Evolutionary conservation across 2,113 vertebrate genomes (phyloP).

Genomic region (Pseudolaguvia tuberculata): DNA sequence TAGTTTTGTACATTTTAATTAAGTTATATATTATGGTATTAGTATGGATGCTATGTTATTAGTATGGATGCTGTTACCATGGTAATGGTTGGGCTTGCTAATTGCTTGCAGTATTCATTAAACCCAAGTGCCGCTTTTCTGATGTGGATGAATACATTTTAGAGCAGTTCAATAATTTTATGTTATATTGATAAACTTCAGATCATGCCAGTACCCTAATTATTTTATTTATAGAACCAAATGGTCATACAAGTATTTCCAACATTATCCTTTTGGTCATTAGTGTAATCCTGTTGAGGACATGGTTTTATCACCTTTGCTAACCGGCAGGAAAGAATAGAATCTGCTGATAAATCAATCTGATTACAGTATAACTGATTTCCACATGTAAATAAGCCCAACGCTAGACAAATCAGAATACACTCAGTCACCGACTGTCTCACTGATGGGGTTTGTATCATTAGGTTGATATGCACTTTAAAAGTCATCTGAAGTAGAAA

Average conservation of each 20-base stretch:
- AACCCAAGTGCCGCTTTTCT: not conserved
- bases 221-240: too few relatives aligned
- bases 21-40: too few relatives aligned
- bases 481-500: constrained; percentile 61
- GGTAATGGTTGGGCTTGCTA: not conserved
- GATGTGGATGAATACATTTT: not conserved
- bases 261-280: too few relatives aligned
- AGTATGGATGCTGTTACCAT: not conserved
- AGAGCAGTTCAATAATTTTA: not conserved
- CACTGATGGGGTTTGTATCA: not conserved
- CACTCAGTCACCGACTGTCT: not conserved
- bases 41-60: too few relatives aligned
- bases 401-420: not conserved
- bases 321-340: not conserved
- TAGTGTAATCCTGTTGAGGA: not conserved
- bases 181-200: too few relatives aligned
- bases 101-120: not conserved
- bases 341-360: not conserved
- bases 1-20: too few relatives aligned
- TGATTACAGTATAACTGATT: not conserved
- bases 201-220: too few relatives aligned
- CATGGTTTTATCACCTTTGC: not conserved
- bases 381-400: not conserved
- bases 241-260: too few relatives aligned
- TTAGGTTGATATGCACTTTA: not conserved